Conservation (phyloP, 2,797 vertebrate genomes). For the Otus scops region DNA sequence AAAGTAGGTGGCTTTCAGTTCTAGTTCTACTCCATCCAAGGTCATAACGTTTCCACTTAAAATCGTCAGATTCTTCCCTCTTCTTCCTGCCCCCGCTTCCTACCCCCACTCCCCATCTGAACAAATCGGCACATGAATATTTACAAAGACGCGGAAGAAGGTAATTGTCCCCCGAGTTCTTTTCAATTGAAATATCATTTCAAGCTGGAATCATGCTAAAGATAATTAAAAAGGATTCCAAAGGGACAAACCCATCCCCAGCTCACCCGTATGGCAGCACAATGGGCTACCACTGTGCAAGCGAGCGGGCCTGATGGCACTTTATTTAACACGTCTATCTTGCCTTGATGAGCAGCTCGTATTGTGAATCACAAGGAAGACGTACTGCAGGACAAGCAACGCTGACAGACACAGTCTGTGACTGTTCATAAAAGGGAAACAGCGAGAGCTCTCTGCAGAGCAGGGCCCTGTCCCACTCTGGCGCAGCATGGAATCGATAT, state of each 20-base stretch:
- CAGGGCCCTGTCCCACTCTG: slow-evolving; percentile 13
- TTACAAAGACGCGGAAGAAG: background rate
- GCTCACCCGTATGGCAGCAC: slow-evolving; percentile 56
- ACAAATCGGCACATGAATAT: slow-evolving; percentile 6
- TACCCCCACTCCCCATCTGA: background rate
- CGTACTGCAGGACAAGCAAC: background rate
- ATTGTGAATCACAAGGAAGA: slow-evolving; percentile 10
- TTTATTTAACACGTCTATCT: background rate
- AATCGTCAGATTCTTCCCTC: background rate
- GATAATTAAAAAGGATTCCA: slow-evolving; percentile 53
- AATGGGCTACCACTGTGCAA: slow-evolving; percentile 24
- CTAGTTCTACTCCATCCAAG: background rate
- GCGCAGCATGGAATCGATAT: slow-evolving; percentile 42
- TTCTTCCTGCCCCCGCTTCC: background rate
- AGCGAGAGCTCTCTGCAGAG: slow-evolving; percentile 22
- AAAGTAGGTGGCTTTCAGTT: background rate
- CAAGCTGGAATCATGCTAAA: background rate
- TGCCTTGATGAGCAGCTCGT: slow-evolving; percentile 9
- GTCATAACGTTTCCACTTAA: background rate
- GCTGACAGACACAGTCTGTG: slow-evolving; percentile 39
- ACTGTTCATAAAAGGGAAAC: slow-evolving; percentile 15
- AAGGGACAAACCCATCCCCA: slow-evolving; percentile 5
- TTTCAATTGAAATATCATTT: slow-evolving; percentile 61
- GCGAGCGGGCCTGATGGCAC: slow-evolving; percentile 1
- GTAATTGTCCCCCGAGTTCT: background rate